Evolutionary conservation across 2,888 invertebrate species (phyloP).

Genomic region (Halictus quadricinctus): DNA sequence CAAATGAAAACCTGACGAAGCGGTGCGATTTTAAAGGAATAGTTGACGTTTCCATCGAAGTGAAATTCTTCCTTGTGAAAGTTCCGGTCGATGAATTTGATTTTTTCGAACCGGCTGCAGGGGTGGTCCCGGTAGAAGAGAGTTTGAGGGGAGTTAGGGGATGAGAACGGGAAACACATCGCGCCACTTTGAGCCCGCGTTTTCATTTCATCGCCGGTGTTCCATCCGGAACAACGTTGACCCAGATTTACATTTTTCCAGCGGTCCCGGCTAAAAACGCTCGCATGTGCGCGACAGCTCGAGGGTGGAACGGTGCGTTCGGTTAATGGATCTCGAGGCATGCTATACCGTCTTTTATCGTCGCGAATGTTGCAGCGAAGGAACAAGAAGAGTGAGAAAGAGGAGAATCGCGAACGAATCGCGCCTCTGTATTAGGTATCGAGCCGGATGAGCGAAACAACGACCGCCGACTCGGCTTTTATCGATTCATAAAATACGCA

Average conservation of each 20-base stretch:
- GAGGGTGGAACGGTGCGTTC: slow-evolving; percentile 1
- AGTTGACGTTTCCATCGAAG: background rate
- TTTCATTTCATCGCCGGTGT: slow-evolving; percentile 43
- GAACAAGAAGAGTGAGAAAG: background rate
- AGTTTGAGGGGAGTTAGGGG: background rate
- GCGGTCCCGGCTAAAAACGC: slow-evolving; percentile 40
- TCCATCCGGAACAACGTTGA: slow-evolving; percentile 47
- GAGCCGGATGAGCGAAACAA: slow-evolving; percentile 29
- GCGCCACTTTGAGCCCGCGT: slow-evolving; percentile 30
- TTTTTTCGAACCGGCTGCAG: background rate
- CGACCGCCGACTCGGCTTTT: slow-evolving; percentile 26
- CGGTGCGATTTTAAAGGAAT: background rate
- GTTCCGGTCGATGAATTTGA: background rate
- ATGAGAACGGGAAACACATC: slow-evolving; percentile 20
- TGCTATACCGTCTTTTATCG: slow-evolving; percentile 45
- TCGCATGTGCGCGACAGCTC: slow-evolving; percentile 31
- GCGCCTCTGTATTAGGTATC: slow-evolving; percentile 18
- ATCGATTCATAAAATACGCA: slow-evolving; percentile 33
- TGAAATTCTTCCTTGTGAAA: background rate
- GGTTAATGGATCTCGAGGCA: slow-evolving; percentile 41
- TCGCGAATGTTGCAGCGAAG: background rate
- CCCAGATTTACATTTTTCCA: slow-evolving; percentile 59
- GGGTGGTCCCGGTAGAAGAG: background rate
- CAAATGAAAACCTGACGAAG: background rate
- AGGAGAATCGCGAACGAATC: slow-evolving; percentile 22